Conservation (phyloP, 2,113 vertebrate genomes). For the Microcebus jonahi region DNA sequence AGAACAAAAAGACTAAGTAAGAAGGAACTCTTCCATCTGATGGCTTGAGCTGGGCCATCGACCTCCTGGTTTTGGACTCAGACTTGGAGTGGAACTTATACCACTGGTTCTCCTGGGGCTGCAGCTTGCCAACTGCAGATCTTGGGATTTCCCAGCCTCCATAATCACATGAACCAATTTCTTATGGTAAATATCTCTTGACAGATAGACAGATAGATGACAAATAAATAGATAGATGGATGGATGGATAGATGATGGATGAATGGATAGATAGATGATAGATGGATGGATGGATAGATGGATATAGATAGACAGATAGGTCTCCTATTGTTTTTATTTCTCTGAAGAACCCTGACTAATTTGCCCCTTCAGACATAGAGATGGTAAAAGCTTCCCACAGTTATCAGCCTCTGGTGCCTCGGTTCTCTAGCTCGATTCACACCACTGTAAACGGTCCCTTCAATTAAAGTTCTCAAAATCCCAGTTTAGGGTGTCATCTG, state of each 20-base stretch:
- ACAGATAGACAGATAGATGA: neutral
- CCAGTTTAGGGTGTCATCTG: neutral
- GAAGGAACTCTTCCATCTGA: neutral
- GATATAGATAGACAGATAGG: neutral
- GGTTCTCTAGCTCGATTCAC: neutral
- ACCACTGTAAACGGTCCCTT: neutral
- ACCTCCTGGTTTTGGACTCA: neutral
- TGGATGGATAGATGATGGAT: too few relatives aligned
- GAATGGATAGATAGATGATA: too few relatives aligned
- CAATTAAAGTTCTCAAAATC: neutral
- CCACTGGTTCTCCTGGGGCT: fast-evolving
- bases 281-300: too few relatives aligned
- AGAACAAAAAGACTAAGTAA: neutral
- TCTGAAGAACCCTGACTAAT: neutral
- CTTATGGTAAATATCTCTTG: neutral
- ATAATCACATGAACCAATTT: neutral
- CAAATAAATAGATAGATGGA: neutral
- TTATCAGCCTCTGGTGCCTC: neutral
- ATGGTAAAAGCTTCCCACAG: neutral
- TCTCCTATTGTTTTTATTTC: neutral
- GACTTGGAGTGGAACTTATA: neutral
- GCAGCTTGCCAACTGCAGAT: neutral
- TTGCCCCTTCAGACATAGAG: neutral
- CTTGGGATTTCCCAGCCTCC: neutral
- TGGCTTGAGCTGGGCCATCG: neutral